Percentiles rank a stretch among this genome's conserved stretches.
These are phyloP conservation scores for Athripsodes cinereus DNA, from an alignment of 2,888 invertebrate genomes.

Conservation along the genomic window DNA sequence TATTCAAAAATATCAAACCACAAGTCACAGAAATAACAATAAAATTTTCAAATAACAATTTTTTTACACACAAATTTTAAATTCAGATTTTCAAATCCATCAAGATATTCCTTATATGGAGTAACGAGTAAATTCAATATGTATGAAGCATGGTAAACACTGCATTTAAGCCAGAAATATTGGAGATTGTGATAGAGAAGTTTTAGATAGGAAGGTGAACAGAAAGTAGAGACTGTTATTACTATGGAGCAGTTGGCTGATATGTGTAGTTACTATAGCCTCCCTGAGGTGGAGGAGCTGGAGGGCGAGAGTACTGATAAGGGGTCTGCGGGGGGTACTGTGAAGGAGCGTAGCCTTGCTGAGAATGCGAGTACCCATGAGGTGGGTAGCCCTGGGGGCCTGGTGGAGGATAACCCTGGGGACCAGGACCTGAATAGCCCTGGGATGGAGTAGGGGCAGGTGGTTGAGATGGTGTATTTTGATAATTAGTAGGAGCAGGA, in stretches of 20 bases:
- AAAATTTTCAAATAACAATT: too few species aligned
- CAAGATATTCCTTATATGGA: too few species aligned
- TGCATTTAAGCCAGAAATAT: too few species aligned
- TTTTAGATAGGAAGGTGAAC: too few species aligned
- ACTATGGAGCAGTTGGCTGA: constrained; percentile 69
- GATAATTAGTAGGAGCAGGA: constrained; percentile 34
- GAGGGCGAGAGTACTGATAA: constrained; percentile 52
- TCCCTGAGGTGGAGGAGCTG: constrained; percentile 65
- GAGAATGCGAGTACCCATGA: constrained; percentile 40
- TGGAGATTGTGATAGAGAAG: too few species aligned
- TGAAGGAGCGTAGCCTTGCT: constrained; percentile 50
- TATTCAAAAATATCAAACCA: too few species aligned
- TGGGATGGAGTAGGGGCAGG: constrained; percentile 36
- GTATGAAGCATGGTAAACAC: too few species aligned
- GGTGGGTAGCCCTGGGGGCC: constrained; percentile 46
- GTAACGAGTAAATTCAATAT: too few species aligned
- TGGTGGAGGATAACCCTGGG: constrained; percentile 50
- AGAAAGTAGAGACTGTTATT: too few species aligned
- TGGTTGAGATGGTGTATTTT: constrained; percentile 27
- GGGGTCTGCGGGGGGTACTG: constrained; percentile 51
- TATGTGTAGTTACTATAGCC: constrained; percentile 73
- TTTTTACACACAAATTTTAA: too few species aligned
- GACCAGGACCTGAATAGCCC: constrained; percentile 39
- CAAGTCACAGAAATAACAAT: too few species aligned
- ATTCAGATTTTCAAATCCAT: too few species aligned